Percentiles rank a stretch among this genome's conserved stretches.
Conservation (phyloP, 1,140 invertebrate species). For the Ceratosolen solmsi region DNA sequence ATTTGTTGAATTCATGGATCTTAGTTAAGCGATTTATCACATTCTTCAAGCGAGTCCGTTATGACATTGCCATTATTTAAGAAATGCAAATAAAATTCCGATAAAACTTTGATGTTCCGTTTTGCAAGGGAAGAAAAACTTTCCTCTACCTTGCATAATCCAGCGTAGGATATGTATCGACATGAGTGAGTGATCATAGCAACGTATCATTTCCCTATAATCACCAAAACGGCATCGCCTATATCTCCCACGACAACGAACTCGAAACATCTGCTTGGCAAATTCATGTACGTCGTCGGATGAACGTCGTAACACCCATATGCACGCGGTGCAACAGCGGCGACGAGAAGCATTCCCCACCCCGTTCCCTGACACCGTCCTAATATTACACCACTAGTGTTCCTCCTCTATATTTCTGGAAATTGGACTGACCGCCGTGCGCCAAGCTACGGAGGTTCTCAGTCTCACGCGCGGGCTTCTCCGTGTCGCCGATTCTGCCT, state of each 20-base stretch:
- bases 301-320: neutral
- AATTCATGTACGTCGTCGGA: neutral
- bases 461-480: slow-evolving; percentile 46
- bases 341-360: slow-evolving; percentile 31
- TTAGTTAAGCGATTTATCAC: no score
- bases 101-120: no score
- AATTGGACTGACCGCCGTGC: slow-evolving; percentile 43
- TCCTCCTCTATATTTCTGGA: slow-evolving; percentile 49
- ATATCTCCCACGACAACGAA: neutral
- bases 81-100: no score
- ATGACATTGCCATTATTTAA: no score
- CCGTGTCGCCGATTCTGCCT: slow-evolving; percentile 17
- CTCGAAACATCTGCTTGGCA: neutral
- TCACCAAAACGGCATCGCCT: no score
- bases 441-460: slow-evolving; percentile 8
- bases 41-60: no score
- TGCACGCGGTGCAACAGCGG: slow-evolving; percentile 5
- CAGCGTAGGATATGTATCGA: no score
- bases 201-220: no score
- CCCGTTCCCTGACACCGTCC: slow-evolving; percentile 54
- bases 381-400: slow-evolving; percentile 56
- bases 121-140: no score
- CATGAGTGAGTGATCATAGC: no score
- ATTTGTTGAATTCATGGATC: no score
- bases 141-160: no score